Conservation (phyloP, 2,888 invertebrate species). For the Euzophera pinguis region DNA sequence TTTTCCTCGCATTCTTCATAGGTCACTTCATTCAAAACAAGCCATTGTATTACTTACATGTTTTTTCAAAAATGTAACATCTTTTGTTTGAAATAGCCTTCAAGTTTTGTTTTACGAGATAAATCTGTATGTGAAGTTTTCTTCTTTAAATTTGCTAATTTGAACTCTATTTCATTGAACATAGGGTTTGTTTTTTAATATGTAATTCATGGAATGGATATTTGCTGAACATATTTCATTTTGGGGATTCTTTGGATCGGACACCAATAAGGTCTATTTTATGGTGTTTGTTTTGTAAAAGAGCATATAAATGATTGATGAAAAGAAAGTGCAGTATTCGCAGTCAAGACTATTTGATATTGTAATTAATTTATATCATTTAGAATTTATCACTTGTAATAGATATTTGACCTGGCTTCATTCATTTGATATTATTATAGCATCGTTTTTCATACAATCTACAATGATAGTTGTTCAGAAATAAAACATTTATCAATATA, state of each 20-base stretch:
- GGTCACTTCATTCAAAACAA: conserved; percentile 14
- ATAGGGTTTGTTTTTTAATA: conserved; percentile 22
- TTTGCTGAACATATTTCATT: conserved; percentile 20
- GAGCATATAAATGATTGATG: background rate
- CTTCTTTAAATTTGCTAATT: conserved; percentile 23
- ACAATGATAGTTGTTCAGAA: background rate
- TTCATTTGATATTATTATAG: background rate
- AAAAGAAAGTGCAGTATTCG: too few species aligned
- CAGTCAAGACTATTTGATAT: background rate
- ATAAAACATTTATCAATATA: background rate
- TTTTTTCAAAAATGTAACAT: conserved; percentile 36
- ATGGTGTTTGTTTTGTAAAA: conserved; percentile 36
- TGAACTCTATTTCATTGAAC: conserved; percentile 20
- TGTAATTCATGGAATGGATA: conserved; percentile 23
- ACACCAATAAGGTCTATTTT: conserved; percentile 43
- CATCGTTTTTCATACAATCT: conserved; percentile 4
- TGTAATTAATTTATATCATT: background rate
- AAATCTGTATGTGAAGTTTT: conserved; percentile 40
- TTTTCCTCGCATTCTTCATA: background rate
- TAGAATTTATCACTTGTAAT: background rate
- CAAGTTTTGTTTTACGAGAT: conserved; percentile 43
- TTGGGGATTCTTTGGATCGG: conserved; percentile 42
- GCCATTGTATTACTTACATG: conserved; percentile 23
- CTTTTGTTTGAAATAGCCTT: conserved; percentile 53
- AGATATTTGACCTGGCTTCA: conserved; percentile 4